phyloP scores from a whole-genome alignment of 1,140 invertebrate species.

The Oryzaephilus surinamensis region DNA sequence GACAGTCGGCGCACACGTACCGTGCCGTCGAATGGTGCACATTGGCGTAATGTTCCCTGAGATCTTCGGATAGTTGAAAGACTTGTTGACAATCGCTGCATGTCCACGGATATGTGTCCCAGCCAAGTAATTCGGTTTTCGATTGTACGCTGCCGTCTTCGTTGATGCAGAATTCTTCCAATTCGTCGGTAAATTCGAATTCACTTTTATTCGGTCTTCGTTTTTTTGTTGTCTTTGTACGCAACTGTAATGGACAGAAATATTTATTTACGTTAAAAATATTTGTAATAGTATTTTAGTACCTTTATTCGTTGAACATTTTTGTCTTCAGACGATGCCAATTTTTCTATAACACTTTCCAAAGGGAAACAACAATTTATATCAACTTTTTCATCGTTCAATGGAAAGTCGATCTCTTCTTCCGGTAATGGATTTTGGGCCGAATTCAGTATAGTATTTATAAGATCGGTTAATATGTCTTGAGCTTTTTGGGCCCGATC shows the following conservation, averaged over 20 bases:
- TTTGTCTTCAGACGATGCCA: constrained; percentile 2
- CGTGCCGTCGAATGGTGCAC: constrained; percentile 43
- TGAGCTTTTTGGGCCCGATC: constrained; percentile 31
- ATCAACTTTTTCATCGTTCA: neutral
- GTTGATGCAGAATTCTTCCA: too few species aligned
- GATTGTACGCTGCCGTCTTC: constrained; percentile 30
- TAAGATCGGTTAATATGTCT: constrained; percentile 19
- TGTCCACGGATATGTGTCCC: constrained; percentile 44
- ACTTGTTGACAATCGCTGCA: constrained; percentile 46
- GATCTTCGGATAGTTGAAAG: constrained; percentile 39
- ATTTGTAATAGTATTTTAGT: neutral
- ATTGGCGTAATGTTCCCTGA: constrained; percentile 42
- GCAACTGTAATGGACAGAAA: neutral
- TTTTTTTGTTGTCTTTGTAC: constrained; percentile 5
- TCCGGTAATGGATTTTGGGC: constrained; percentile 4
- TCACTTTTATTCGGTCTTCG: constrained; percentile 20
- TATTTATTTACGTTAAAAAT: neutral
- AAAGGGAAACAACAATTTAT: constrained; percentile 5
- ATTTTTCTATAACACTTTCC: neutral
- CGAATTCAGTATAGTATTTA: constrained; percentile 3
- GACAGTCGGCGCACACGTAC: constrained; percentile 47
- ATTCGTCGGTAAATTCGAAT: constrained; percentile 21
- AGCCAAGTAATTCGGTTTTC: constrained; percentile 26
- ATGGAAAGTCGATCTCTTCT: constrained; percentile 3
- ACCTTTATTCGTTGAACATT: neutral